phyloP scores from a whole-genome alignment of 2,113 vertebrate species.

The Pollimyrus isidori region DNA sequence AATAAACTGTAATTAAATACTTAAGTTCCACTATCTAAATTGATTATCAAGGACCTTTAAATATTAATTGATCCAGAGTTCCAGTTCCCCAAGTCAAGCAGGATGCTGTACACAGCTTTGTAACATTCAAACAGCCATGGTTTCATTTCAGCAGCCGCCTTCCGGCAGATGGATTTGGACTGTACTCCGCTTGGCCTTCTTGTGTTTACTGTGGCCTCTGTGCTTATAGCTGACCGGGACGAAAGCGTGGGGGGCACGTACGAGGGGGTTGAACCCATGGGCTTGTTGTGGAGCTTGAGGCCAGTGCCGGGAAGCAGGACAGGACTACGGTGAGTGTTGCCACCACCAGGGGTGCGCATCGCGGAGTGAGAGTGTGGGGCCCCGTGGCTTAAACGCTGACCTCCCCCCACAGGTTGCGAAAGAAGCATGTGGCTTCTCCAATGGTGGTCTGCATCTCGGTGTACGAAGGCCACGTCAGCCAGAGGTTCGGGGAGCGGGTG shows the following conservation, averaged over 20 bases:
- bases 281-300: slow-evolving; percentile 61
- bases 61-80: background rate
- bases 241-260: slow-evolving; percentile 57
- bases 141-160: background rate
- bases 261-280: slow-evolving; percentile 55
- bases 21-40: background rate
- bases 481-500: slow-evolving; percentile 38
- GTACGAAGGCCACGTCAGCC: slow-evolving; percentile 42
- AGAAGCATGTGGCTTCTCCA: slow-evolving; percentile 45
- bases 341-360: background rate
- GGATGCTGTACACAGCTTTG: background rate
- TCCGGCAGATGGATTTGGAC: background rate
- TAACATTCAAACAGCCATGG: background rate
- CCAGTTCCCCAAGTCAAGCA: background rate
- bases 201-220: background rate
- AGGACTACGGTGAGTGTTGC: slow-evolving; percentile 47
- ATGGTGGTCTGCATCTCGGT: slow-evolving; percentile 50
- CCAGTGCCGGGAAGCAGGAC: slow-evolving; percentile 54
- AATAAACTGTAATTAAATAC: background rate
- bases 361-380: no score
- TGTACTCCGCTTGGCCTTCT: background rate
- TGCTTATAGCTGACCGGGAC: slow-evolving; percentile 45
- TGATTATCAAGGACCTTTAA: background rate
- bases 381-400: background rate
- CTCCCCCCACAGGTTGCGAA: slow-evolving; percentile 47